Conservation (phyloP, 2,113 vertebrate genomes). For the Oreocharis arfaki region DNA sequence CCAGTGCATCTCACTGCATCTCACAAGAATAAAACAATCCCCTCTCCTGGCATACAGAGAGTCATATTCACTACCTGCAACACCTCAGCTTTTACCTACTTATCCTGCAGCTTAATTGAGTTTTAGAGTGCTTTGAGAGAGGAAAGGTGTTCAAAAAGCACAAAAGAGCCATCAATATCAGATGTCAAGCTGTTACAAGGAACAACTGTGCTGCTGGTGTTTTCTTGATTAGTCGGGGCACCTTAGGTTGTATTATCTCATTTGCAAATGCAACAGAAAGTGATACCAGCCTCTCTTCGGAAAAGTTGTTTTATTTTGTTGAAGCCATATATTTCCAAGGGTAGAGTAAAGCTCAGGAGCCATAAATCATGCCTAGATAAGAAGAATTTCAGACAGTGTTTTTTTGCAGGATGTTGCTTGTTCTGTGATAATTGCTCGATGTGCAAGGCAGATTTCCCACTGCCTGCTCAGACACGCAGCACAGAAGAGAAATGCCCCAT, state of each 20-base stretch:
- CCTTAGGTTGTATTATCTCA: neutral
- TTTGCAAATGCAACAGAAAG: neutral
- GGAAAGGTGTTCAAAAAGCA: neutral
- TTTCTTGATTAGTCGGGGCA: neutral
- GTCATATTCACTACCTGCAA: neutral
- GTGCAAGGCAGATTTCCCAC: neutral
- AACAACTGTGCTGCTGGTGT: neutral
- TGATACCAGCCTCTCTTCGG: neutral
- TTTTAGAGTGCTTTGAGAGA: neutral
- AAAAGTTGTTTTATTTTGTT: slow-evolving; percentile 56
- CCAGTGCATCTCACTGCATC: neutral
- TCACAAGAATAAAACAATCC: neutral
- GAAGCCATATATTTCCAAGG: neutral
- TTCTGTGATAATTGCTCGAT: neutral
- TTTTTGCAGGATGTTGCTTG: slow-evolving; percentile 1
- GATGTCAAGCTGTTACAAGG: neutral
- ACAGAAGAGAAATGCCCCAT: neutral
- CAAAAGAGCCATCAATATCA: neutral
- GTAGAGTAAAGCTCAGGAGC: slow-evolving; percentile 10
- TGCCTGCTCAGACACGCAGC: neutral
- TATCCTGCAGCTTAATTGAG: neutral
- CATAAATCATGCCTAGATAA: slow-evolving; percentile 11
- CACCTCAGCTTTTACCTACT: neutral
- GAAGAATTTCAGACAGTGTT: neutral
- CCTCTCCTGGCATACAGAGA: neutral